phyloP scores from a whole-genome alignment of 2,797 vertebrate genomes.

The Leptatherina wallacei region DNA sequence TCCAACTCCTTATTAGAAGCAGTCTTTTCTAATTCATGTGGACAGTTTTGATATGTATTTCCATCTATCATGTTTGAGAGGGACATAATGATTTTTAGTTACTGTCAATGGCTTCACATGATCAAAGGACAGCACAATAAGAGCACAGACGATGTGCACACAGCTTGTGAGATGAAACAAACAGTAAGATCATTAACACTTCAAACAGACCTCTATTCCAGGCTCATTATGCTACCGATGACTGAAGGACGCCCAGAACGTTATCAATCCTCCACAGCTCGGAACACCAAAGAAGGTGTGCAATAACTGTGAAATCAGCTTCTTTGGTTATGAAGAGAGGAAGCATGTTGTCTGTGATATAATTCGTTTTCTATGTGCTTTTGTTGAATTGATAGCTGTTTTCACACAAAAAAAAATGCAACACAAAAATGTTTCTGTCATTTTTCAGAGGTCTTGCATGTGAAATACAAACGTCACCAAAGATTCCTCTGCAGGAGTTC shows the following conservation, averaged over 20 bases:
- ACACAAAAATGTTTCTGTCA: background rate
- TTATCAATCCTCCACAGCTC: background rate
- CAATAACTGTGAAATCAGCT: background rate
- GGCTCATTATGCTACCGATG: slow-evolving; percentile 23
- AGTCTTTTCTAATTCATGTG: background rate
- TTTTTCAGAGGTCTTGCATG: background rate
- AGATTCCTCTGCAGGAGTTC: background rate
- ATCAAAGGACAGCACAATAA: slow-evolving; percentile 43
- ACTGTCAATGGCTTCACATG: slow-evolving; percentile 10
- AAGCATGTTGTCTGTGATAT: background rate
- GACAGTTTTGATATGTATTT: slow-evolving; percentile 20
- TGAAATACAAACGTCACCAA: background rate
- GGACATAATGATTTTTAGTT: slow-evolving; percentile 39
- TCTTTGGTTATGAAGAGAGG: background rate
- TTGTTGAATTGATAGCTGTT: background rate
- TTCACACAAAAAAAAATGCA: background rate
- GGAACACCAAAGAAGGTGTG: slow-evolving; percentile 1
- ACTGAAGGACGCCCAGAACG: slow-evolving; percentile 5
- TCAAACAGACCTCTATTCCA: slow-evolving; percentile 44
- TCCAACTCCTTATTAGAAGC: slow-evolving; percentile 14
- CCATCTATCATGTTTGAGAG: slow-evolving; percentile 27
- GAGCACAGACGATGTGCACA: slow-evolving; percentile 14
- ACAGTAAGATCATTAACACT: slow-evolving; percentile 61
- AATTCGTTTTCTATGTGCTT: background rate
- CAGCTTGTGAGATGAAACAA: slow-evolving; percentile 20